Evolutionary conservation across 2,888 invertebrate genomes (phyloP), one percentile per base, ranked within the genome.

Genomic region (Pseudeuparius sepicola): DNA sequence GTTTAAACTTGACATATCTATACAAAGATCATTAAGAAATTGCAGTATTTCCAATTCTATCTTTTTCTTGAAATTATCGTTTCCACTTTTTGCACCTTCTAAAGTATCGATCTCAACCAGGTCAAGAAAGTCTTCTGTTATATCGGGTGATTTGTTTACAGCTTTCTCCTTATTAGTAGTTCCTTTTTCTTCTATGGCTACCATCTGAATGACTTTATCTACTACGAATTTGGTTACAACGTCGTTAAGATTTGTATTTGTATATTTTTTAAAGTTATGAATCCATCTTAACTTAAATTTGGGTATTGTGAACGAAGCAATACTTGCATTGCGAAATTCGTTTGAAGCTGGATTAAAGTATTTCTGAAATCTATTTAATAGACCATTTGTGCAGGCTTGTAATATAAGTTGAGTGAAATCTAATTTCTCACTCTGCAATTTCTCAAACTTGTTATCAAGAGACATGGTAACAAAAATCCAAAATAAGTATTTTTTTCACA

Each of bases 1-100:
- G 14, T 41, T 24, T 17, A 41, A 27, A 32, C 24, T 31, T 20
- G 23, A 27, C 12, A 38, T 14, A 12, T 40, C 25, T 14, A 18
- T 30, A 12, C 20, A 14, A 9, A 24, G 14, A 14, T 31, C 31
- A 26, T 37, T 14, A n/a, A 37, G 15, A 35, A 33, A 36, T 34
- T 34, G 33, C n/a, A 36, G 33, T 23, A 20, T 13, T 16, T 36
- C 10, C n/a, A 36, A 16, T 34, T 36, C 33, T 6, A 33, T 7
- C 11, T 10, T 11, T 24, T 15, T 35, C 13, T 15, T 30, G 9
- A n/a, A n/a, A n/a, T n/a, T n/a, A n/a, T n/a, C n/a, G n/a, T n/a
- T n/a, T n/a, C n/a, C n/a, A n/a, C n/a, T n/a, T n/a, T n/a, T n/a
- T n/a, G n/a, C n/a, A n/a, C n/a, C n/a, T n/a, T n/a, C n/a, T n/a